Conservation (phyloP, 1,140 invertebrate species). For the Piezodorus guildinii region DNA sequence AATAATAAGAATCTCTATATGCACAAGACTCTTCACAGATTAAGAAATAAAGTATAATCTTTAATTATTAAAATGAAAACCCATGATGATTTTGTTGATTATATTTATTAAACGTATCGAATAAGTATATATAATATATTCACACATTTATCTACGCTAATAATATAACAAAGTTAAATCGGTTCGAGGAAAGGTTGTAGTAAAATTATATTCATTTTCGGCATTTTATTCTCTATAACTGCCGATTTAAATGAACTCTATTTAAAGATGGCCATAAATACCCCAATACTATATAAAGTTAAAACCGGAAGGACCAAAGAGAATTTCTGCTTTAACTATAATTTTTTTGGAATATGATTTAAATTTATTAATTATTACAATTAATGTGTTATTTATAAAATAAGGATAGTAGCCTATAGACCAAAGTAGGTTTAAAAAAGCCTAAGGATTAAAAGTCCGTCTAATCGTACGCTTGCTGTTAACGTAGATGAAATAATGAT, state of each 20-base stretch:
- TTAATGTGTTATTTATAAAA: neutral
- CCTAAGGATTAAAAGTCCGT: slow-evolving; percentile 25
- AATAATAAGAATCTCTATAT: no score
- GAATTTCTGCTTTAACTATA: slow-evolving; percentile 15
- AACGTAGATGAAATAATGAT: slow-evolving; percentile 19
- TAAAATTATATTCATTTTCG: neutral
- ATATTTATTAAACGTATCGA: no score
- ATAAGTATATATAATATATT: no score
- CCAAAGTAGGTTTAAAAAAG: slow-evolving; percentile 11
- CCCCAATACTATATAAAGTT: slow-evolving; percentile 19
- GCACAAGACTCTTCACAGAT: no score
- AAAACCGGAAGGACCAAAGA: slow-evolving; percentile 19
- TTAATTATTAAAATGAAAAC: no score
- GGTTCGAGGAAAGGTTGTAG: neutral
- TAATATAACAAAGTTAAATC: neutral
- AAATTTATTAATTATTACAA: no score
- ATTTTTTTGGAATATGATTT: neutral
- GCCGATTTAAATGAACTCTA: neutral
- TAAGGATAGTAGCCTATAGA: no score
- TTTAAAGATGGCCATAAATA: slow-evolving; percentile 10
- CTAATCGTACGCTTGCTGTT: slow-evolving; percentile 22
- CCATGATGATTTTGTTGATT: no score
- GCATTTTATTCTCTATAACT: neutral
- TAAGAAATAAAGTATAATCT: no score
- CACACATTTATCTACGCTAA: neutral